Evolutionary conservation across 2,113 vertebrate species (phyloP), one percentile per base, ranked within the genome.

Genomic region (Eclectus roratus): DNA sequence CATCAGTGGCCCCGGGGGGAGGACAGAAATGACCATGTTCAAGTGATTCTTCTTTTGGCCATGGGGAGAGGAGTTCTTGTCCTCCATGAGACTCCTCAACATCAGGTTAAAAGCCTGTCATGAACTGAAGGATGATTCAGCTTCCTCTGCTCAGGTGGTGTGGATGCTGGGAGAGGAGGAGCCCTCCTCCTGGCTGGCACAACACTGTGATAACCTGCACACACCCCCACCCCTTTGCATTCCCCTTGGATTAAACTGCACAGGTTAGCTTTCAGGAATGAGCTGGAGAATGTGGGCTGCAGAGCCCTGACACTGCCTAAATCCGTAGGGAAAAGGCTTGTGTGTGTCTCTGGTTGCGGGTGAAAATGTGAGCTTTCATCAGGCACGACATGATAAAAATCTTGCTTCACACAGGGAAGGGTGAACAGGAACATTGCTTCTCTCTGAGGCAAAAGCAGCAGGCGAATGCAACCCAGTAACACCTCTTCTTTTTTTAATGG

Each of bases 331-430:
- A 29, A 7, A 12, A 8, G 1, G 23, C 33, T 35, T 3, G 0
- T 1, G 29, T 1, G 44, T 41, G 64, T 25, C 4, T 1, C 79
- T 13, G 56, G 10, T 2, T 29, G 39, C 9, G 44, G 1, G 0
- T 24, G 28, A 12, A 21, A 35, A 6, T 9, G 56, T 11, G 33
- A 35, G 50, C 69, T 63, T 2, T 11, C 3, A 0, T 4, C 35
- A 4, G 39, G 33, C 15, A 0, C 5, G 3, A 1, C 0, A 17
- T 5, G 60, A 21, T n/a, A 16, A 6, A 24, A 65, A n/a, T 21
- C 53, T 23, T 20, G 46, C 69, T 28, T 35, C 15, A 0, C 21
- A 0, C 3, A 6, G 80, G 53, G 33, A 66, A 66, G 41, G 46
- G 47, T 6, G 43, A n/a, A 12, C 21, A 6, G 90, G 53, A 46